These are phyloP conservation scores for Scarus forsteni DNA, from an alignment of 2,797 vertebrate genomes.

Conservation along the genomic window DNA sequence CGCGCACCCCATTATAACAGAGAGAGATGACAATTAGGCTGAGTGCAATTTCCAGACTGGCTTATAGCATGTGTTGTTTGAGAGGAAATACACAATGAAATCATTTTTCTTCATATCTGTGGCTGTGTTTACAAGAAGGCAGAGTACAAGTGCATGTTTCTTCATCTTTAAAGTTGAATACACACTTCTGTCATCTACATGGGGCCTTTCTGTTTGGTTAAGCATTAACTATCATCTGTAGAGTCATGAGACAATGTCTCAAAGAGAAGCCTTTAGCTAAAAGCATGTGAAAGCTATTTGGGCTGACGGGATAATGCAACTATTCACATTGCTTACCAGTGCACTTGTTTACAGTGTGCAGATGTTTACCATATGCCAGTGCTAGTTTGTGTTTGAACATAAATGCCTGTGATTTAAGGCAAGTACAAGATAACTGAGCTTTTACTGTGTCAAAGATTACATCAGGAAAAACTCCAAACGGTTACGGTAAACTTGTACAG, in stretches of 20 bases:
- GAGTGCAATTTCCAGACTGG: constrained; percentile 63
- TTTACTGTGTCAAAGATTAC: neutral
- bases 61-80: constrained; percentile 42
- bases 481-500: neutral
- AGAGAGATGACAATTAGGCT: constrained; percentile 47
- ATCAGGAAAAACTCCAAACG: neutral
- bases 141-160: constrained; percentile 42
- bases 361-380: constrained; percentile 33
- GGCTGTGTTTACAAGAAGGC: constrained; percentile 51
- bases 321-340: constrained; percentile 53
- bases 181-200: constrained; percentile 31
- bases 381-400: constrained; percentile 2
- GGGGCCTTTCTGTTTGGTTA: constrained; percentile 28
- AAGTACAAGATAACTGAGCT: neutral
- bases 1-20: constrained; percentile 53
- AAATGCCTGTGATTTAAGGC: constrained; percentile 6
- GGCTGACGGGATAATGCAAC: constrained; percentile 52
- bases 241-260: constrained; percentile 59
- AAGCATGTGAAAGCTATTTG: constrained; percentile 60
- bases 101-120: constrained; percentile 50
- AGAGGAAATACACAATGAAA: constrained; percentile 50
- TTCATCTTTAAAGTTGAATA: constrained; percentile 39
- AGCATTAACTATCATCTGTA: constrained; percentile 46
- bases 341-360: constrained; percentile 37
- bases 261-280: constrained; percentile 55